Conservation (phyloP, 2,888 invertebrate genomes). For the Cephus spinipes region DNA sequence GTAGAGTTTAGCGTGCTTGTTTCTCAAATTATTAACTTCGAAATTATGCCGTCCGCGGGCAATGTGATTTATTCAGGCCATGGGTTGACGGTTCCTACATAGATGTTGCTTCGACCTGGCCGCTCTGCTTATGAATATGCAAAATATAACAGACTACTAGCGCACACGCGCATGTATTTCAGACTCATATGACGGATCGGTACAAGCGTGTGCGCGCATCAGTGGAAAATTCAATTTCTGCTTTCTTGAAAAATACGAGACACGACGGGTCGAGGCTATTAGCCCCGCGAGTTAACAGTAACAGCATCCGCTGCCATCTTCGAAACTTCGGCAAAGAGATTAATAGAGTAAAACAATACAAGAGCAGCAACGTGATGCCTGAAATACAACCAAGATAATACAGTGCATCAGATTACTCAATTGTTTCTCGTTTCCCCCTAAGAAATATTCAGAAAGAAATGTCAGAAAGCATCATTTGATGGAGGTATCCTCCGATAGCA, state of each 20-base stretch:
- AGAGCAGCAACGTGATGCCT: no score
- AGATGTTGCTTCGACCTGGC: conserved; percentile 38
- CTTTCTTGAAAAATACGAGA: conserved; percentile 27
- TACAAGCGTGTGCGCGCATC: conserved; percentile 34
- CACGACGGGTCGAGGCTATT: not conserved
- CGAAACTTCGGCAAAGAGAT: no score
- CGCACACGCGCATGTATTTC: conserved; percentile 25
- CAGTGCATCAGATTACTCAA: no score
- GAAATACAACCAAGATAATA: no score
- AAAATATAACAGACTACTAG: conserved; percentile 30
- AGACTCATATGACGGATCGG: conserved; percentile 40
- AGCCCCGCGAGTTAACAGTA: no score
- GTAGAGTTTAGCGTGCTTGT: conserved; percentile 14
- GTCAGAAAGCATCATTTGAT: no score
- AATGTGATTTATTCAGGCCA: conserved; percentile 40
- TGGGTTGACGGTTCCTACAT: conserved; percentile 42
- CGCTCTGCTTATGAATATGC: conserved; percentile 51
- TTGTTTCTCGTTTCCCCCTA: no score
- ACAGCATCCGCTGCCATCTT: no score
- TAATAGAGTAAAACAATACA: no score
- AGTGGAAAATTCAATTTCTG: conserved; percentile 34
- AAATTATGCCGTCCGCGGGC: conserved; percentile 21
- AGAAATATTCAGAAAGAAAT: no score
- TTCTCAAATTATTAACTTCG: conserved; percentile 23
- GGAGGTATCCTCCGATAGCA: no score